Base-by-base conservation (phyloP, 2,113 vertebrate genomes). In the Eonycteris spelaea region DNA sequence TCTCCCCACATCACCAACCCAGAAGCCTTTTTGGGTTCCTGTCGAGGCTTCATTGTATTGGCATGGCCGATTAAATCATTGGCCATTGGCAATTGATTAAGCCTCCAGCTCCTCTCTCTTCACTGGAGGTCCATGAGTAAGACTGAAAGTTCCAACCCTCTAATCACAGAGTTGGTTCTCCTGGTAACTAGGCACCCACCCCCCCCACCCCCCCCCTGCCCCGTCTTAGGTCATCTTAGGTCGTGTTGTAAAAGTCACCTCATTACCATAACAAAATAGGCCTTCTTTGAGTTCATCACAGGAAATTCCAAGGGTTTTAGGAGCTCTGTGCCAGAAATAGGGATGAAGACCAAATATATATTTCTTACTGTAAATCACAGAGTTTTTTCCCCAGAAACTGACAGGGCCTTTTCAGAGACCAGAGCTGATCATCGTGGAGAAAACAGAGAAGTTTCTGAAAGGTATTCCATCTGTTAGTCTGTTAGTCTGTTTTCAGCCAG, bases 201-300 rank as follows among this genome's bases (percentile, higher is more conserved):
- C 53, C 65, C 43, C 43, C 24, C n/a, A 24, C 51, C 63, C 45
- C 45, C 24, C 18, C 40, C 40, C 40, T 7, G 40, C 43, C 40
- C 40, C 6, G 40, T 40, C 40, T 40, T 40, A 40, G 40, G 40
- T 40, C 43, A 43, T 26, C 26, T 21, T 28, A 24, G 53, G 65
- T 12, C 1, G 1, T 26, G 24, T 28, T 70, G 28, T 7, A 2
- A 38, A 38, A 1, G 51, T 43, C 5, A 0, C 35, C 65, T 55
- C 18, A 6, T 88, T 73, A 63, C 24, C 85, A 63, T 43, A 40
- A 71, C 75, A 55, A 88, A 88, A 82, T 82, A 40, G n/a, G 73
- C n/a, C 55, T 68, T 19, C 18, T 1, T 86, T 0, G 0, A 35
- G 80, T 28, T 73, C 5, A 0, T 19, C 61, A 43, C 63, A 40